Evolutionary conservation across 2,888 invertebrate genomes (phyloP), one percentile per base, ranked within the genome.

Genomic region (Mesoligia furuncula): DNA sequence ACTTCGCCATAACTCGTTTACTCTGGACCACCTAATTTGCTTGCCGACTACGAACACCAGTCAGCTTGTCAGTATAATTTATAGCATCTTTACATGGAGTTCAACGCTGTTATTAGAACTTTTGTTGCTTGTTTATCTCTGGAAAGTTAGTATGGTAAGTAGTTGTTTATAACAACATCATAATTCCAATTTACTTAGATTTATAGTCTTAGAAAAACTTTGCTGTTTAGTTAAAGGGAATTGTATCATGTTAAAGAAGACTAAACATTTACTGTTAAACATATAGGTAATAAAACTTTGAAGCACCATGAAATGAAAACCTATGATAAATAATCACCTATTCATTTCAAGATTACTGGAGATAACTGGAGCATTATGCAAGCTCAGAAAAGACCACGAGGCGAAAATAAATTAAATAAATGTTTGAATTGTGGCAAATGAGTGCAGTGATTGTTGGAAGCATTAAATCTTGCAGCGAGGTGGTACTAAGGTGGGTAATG

Each of bases 1-100:
- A 94, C 93, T 95, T 93, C 89, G 89, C 92, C 92, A 93, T 95
- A 95, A 95, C 95, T 95, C 94, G 95, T 94, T 95, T 94, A 95
- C 94, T 90, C 92, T 91, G 91, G 91, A 91, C 94, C 93, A 91
- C 91, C 93, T 95, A 95, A 95, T 95, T 95, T 95, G 94, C 93
- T 93, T 93, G 91, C 93, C 90, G 91, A 92, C 91, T 91, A 90
- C 92, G 90, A 91, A 93, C 90, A 90, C 91, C 91, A 92, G 92
- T 91, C 93, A 91, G 93, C 92, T 92, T 93, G 93, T 93, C 93
- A 90, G 92, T 92, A 89, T 93, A 94, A 93, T 94, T 93, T 94
- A 94, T 93, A 90, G 89, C 89, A 88, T 90, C 90, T 90, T 92
- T 84, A 84, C 88, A 89, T 87, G 87, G 84, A 89, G 88, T 91